A percentile compares a stretch with the other conserved stretches of the same genome.
Conservation (phyloP, 1,140 invertebrate genomes). For the Trichoplusia ni region DNA sequence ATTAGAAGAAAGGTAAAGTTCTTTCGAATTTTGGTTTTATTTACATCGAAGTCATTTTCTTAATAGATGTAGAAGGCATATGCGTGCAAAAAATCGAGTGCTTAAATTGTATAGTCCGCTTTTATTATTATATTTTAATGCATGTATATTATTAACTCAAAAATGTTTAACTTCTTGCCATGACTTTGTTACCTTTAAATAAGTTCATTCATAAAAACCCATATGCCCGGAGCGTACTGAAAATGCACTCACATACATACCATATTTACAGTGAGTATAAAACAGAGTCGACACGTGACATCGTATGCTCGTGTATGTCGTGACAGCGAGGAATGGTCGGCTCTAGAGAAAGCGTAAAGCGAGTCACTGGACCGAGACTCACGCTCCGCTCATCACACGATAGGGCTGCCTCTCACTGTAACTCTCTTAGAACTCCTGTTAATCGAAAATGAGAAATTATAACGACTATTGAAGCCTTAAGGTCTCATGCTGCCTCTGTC, state of each 20-base stretch:
- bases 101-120: too few species aligned
- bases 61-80: too few species aligned
- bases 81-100: too few species aligned
- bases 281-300: conserved; percentile 10
- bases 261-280: not conserved
- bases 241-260: not conserved
- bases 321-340: conserved; percentile 37
- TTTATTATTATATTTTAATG: too few species aligned
- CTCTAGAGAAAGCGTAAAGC: conserved; percentile 40
- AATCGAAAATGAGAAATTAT: too few species aligned
- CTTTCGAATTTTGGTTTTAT: not conserved
- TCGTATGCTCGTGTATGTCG: conserved; percentile 24
- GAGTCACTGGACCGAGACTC: conserved; percentile 35
- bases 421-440: not conserved
- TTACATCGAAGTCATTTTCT: not conserved
- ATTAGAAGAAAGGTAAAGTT: conserved; percentile 9
- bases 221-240: too few species aligned
- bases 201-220: too few species aligned
- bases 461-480: too few species aligned
- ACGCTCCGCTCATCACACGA: conserved; percentile 28
- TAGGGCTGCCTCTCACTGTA: conserved; percentile 23
- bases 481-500: too few species aligned
- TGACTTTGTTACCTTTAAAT: too few species aligned
- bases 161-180: too few species aligned
- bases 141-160: too few species aligned